phyloP scores from a whole-genome alignment of 2,888 invertebrate species.

The Onchidella celtica region DNA sequence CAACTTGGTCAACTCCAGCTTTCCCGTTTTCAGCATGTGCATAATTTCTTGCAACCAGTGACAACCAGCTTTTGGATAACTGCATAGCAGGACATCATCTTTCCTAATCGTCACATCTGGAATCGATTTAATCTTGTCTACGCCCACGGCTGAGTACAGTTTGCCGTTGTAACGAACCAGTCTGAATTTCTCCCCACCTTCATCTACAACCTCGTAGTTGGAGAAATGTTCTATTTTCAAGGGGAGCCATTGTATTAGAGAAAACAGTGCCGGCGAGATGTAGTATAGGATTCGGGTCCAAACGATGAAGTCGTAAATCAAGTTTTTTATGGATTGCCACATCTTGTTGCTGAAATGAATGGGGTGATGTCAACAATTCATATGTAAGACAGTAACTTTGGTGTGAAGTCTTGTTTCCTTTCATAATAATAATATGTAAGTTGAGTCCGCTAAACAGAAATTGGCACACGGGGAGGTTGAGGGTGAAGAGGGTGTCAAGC shows the following conservation, averaged over 20 bases:
- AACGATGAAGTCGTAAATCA: neutral
- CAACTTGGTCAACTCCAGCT: neutral
- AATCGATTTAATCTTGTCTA: neutral
- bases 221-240: neutral
- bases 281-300: neutral
- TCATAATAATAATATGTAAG: no score
- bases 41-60: slow-evolving; percentile 45
- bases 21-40: slow-evolving; percentile 23
- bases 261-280: neutral
- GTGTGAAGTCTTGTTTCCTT: no score
- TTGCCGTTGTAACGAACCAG: slow-evolving; percentile 15
- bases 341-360: no score
- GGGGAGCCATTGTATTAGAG: neutral
- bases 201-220: neutral
- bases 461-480: no score
- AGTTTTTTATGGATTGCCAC: neutral
- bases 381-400: no score
- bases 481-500: no score
- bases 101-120: slow-evolving; percentile 11
- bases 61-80: slow-evolving; percentile 45
- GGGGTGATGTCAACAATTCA: no score
- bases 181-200: neutral
- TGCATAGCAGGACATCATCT: slow-evolving; percentile 34
- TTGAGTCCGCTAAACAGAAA: no score
- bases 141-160: neutral